Base-by-base conservation (phyloP, 1,140 invertebrate species). In the Bombus waltoni region DNA sequence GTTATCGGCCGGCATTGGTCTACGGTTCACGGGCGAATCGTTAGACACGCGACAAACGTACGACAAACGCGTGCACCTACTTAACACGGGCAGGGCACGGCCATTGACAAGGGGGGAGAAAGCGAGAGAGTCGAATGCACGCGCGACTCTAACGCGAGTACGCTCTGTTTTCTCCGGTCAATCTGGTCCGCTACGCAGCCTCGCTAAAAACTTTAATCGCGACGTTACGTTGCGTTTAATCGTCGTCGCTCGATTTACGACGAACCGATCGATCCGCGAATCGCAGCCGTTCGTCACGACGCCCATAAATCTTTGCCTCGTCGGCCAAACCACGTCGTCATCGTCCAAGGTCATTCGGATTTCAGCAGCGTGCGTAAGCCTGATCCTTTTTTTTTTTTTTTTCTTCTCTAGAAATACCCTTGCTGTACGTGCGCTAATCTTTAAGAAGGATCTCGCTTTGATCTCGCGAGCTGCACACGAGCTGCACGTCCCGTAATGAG, bases 181-280 rank as follows among this genome's bases (percentile, higher is more conserved):
- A 38, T 3, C 38, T 2, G 47, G 47, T 53, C 13, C 10, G 47
- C 15, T 35, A 68, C 10, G 13, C 32, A 32, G 32, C 32, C 32
- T 32, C 32, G 32, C n/a, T 28, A 35, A 68, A 91, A 91, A 89
- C 86, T 89, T 90, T 85, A 89, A 92, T 90, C 88, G 90, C 88
- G 87, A 92, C 91, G 90, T 88, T 89, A 92, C 85, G 90, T 91
- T 85, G 86, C 86, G 88, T 90, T 92, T 92, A 92, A 93, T 93
- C 89, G 86, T 81, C 87, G 38, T 38, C 38, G 38, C 89, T 90
- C 92, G 91, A 92, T 92, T 92, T 22, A 53, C 47, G 90, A 92
- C 90, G 83, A 85, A 91, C 92, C 88, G 87, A 88, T 85, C 87
- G 91, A 89, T 93, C 92, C 92, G 89, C 89, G 88, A 90, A 91